Conservation (phyloP, 1,140 invertebrate species). For the Schlechtendalia chinensis region DNA sequence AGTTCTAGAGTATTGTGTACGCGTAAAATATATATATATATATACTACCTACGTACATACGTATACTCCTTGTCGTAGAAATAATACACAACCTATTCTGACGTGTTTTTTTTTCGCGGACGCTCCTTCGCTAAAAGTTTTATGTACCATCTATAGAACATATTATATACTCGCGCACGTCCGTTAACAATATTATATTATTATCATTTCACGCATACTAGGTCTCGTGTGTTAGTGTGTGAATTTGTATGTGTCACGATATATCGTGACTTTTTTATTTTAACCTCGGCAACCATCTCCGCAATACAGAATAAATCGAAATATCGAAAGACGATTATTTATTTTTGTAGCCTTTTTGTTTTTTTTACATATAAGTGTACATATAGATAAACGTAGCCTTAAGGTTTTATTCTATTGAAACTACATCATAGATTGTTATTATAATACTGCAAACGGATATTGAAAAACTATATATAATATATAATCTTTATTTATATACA, state of each 20-base stretch:
- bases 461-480: too few species aligned
- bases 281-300: not conserved
- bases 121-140: not conserved
- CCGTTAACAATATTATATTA: not conserved
- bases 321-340: not conserved
- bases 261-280: too few species aligned
- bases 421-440: too few species aligned
- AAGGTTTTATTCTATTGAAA: too few species aligned
- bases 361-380: too few species aligned
- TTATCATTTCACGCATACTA: not conserved
- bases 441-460: too few species aligned
- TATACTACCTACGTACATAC: not conserved
- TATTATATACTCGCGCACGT: not conserved
- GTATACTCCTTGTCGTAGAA: not conserved
- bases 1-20: constrained; percentile 16
- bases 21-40: too few species aligned
- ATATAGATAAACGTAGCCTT: too few species aligned
- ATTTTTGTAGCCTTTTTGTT: too few species aligned
- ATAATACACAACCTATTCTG: constrained; percentile 24
- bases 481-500: too few species aligned
- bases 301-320: not conserved
- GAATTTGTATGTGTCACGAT: too few species aligned
- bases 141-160: not conserved
- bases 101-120: constrained; percentile 33
- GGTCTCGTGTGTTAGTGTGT: too few species aligned